Conservation (phyloP, 2,888 invertebrate species). For the Piscicola geometra region DNA sequence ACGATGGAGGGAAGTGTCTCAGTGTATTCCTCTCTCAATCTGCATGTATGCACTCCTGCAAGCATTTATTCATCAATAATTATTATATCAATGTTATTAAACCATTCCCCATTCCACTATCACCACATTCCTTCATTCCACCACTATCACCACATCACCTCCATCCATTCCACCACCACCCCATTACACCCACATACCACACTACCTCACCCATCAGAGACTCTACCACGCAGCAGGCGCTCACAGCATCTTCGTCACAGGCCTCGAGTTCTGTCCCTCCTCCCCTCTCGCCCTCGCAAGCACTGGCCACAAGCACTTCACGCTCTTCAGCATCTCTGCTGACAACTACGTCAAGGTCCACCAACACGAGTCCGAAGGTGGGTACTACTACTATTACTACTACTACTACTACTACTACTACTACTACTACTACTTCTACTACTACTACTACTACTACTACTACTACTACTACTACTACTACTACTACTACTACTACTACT, state of each 20-base stretch:
- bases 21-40: conserved; percentile 82
- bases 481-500: not conserved
- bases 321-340: conserved; percentile 87
- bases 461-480: not conserved
- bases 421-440: not conserved
- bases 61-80: conserved; percentile 1
- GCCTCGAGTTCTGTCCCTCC: conserved; percentile 79
- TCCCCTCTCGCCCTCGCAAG: conserved; percentile 48
- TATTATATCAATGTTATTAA: no score
- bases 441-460: not conserved
- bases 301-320: conserved; percentile 66
- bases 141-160: no score
- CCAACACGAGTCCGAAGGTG: conserved; percentile 50
- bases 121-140: no score
- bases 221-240: conserved; percentile 76
- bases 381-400: not conserved
- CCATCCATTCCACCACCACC: no score
- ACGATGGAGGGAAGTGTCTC: conserved; percentile 89
- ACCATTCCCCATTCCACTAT: no score
- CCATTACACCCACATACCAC: no score
- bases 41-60: conserved; percentile 65
- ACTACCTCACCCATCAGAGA: conserved; percentile 65
- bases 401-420: no score
- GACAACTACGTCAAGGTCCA: conserved; percentile 67
- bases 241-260: conserved; percentile 95